Conservation (phyloP, 35 echinoderm and acorn worm species). For the Ptychodera flava region DNA sequence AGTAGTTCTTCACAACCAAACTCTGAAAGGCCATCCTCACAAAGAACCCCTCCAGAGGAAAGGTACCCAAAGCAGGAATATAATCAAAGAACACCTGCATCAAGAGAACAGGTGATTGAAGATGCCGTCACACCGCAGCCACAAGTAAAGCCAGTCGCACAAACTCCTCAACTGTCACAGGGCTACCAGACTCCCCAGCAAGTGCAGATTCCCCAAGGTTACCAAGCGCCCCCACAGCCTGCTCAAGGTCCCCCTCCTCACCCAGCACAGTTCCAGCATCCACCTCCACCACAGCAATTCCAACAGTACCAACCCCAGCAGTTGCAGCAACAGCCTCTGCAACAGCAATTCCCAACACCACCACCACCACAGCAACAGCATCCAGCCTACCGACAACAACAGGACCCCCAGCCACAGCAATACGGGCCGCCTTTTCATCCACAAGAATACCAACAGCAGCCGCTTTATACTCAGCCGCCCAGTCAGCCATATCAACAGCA, state of each 20-base stretch:
- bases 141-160: too few relatives aligned
- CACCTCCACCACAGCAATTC: slow-evolving; percentile 10
- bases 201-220: neutral
- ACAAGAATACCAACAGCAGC: neutral
- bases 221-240: neutral
- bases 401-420: neutral
- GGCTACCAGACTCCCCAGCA: neutral
- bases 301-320: slow-evolving; percentile 20
- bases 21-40: too few relatives aligned
- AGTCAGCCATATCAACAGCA: neutral
- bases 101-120: too few relatives aligned
- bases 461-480: neutral
- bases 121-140: too few relatives aligned
- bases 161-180: neutral
- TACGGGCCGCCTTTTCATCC: neutral
- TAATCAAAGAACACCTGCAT: too few relatives aligned
- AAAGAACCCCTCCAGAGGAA: too few relatives aligned
- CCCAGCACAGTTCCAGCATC: neutral
- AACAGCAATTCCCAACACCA: neutral
- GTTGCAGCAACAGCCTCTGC: neutral
- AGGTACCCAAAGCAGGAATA: too few relatives aligned
- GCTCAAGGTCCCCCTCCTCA: neutral
- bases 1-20: too few relatives aligned
- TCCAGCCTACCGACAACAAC: slow-evolving; percentile 4
- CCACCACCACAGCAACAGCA: slow-evolving; percentile 19